Evolutionary conservation across 2,797 vertebrate species (phyloP), one percentile per base, ranked within the genome.

Genomic region (Rhinoraja longicauda): DNA sequence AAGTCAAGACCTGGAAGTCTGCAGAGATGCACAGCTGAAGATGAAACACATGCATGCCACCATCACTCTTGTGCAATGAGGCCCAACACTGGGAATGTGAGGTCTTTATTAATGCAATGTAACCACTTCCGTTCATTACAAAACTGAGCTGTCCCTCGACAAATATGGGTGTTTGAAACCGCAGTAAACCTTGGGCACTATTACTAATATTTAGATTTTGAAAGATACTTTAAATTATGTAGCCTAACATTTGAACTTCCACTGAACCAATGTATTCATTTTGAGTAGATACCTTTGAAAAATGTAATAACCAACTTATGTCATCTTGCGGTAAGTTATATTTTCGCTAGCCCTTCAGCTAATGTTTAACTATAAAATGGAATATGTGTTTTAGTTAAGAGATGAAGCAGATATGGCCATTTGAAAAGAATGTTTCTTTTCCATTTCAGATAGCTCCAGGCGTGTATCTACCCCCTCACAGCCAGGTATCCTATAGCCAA

Each of bases 381-480:
- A 67, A 36, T 64, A 8, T 17, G 64, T 36, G 32, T 36, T 64
- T 7, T 21, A 88, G 59, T 59, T 62, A 59, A 62, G 21, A 26
- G 19, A 45, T 45, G 19, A 39, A 15, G 39, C 24, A 73, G 92
- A 75, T 17, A 72, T 45, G 19, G 3, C 36, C 10, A 19, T 39
- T 39, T 91, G 32, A 24, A 45, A 21, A 73, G 21, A 73, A 70
- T 75, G 45, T 75, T 73, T 12, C 12, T 92, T 57, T 4, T 59
- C 24, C n/a, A 93, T 84, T 94, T 94, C 94, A 99, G 98, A 98
- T 98, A 95, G 99, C 98, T 94, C 98, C 99, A 94, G 98, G 98
- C 94, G 98, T 98, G 93, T 99, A 99, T 93, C 96, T 99, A 95
- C 97, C 98, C 19, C 98, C 99, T 93, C 98, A 97, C 94, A 96